Evolutionary conservation across 2,113 vertebrate species (phyloP).

Genomic region (Entomyzon cyanotis): DNA sequence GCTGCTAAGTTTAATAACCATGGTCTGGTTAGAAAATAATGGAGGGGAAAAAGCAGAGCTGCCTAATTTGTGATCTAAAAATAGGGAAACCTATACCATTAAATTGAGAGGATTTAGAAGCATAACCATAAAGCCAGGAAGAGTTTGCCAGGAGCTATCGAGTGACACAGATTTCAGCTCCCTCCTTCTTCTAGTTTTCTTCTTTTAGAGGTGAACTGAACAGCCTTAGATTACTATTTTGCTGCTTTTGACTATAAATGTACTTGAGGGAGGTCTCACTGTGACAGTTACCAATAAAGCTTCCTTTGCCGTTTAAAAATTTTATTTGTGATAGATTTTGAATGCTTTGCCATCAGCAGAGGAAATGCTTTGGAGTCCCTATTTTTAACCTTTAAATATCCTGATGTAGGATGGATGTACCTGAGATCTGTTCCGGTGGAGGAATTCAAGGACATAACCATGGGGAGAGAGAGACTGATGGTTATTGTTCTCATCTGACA

Average conservation of each 20-base stretch:
- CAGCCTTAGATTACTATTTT: background rate
- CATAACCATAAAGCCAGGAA: constrained; percentile 50
- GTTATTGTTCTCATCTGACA: background rate
- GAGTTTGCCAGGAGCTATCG: constrained; percentile 32
- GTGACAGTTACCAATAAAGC: background rate
- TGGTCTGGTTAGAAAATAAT: constrained; percentile 7
- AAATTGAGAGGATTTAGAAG: constrained; percentile 59
- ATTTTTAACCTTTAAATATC: background rate
- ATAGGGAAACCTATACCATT: constrained; percentile 51
- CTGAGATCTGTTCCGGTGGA: background rate
- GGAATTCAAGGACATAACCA: background rate
- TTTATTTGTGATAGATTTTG: background rate
- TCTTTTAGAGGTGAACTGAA: constrained; percentile 17
- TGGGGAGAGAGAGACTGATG: background rate
- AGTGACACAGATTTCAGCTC: constrained; percentile 46
- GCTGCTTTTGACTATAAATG: background rate
- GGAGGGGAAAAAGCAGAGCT: background rate
- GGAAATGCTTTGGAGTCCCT: background rate
- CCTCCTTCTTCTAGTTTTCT: constrained; percentile 32
- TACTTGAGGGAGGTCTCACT: background rate
- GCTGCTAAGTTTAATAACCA: background rate
- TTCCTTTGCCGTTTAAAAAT: background rate
- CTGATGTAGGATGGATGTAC: background rate
- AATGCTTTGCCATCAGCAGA: background rate
- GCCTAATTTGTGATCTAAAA: constrained; percentile 50